phyloP scores from a whole-genome alignment of 2,113 vertebrate genomes.

The Macroglossus sobrinus region DNA sequence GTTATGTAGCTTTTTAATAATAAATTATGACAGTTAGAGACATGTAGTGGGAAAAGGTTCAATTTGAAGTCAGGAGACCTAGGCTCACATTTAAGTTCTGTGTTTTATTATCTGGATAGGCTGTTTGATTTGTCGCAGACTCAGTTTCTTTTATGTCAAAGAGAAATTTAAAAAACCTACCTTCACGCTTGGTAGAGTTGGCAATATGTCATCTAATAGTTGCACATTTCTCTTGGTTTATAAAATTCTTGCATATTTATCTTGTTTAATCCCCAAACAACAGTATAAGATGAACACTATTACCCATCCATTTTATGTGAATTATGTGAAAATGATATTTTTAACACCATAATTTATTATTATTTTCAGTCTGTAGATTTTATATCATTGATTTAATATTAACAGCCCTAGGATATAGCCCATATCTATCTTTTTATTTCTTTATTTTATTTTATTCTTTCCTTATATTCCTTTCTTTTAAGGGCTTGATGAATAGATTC shows the following conservation, averaged over 20 bases:
- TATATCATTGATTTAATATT: constrained; percentile 32
- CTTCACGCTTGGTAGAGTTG: not conserved
- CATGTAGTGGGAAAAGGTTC: not conserved
- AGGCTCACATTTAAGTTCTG: not conserved
- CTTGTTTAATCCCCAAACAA: constrained; percentile 15
- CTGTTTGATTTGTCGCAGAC: not conserved
- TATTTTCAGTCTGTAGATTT: constrained; percentile 1
- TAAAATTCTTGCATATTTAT: constrained; percentile 25
- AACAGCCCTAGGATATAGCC: not conserved
- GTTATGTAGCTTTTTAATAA: not conserved
- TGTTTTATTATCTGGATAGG: not conserved
- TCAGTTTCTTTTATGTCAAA: constrained; percentile 15
- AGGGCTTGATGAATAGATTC: not conserved
- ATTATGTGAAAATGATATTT: constrained; percentile 9
- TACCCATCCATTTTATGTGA: constrained; percentile 14
- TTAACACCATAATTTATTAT: not conserved
- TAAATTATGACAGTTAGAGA: not conserved
- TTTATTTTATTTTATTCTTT: not conserved
- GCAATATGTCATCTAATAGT: constrained; percentile 12
- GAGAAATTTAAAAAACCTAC: not conserved
- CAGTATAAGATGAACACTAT: not conserved
- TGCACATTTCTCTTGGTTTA: not conserved
- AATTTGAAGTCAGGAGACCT: not conserved
- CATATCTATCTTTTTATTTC: not conserved
- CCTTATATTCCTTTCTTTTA: not conserved